phyloP scores from a whole-genome alignment of 2,113 vertebrate genomes.

The Charina bottae region DNA sequence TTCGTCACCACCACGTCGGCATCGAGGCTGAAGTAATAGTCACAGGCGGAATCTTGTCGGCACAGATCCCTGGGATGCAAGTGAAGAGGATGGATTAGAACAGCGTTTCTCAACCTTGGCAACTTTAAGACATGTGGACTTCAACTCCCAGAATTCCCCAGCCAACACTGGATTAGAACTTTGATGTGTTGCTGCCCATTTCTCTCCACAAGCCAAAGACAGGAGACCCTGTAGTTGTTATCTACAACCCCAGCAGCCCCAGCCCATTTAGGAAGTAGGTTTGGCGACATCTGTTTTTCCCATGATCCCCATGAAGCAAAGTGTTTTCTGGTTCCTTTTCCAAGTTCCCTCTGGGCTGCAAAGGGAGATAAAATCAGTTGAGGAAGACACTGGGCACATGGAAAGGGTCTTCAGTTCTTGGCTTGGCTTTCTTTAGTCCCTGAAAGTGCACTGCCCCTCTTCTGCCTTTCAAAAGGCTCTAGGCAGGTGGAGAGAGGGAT shows the following conservation, averaged over 20 bases:
- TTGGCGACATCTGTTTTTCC: neutral
- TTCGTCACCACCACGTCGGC: conserved; percentile 74
- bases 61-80: conserved; percentile 72
- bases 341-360: neutral
- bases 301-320: neutral
- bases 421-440: too few species aligned
- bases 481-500: too few species aligned
- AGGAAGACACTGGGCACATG: neutral
- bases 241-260: neutral
- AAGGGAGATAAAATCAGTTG: neutral
- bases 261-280: neutral
- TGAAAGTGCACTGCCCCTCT: too few species aligned
- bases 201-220: neutral
- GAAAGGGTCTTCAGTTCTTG: too few species aligned
- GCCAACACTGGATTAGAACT: neutral
- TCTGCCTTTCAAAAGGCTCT: too few species aligned
- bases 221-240: neutral
- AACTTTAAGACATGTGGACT: neutral
- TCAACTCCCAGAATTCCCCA: neutral
- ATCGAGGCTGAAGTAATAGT: conserved; percentile 82
- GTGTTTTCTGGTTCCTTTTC: neutral
- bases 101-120: neutral
- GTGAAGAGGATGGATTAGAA: neutral
- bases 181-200: neutral
- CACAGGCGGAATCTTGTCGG: conserved; percentile 73